Base-by-base conservation (phyloP, 2,888 invertebrate species). In the Hylaea fasciaria region DNA sequence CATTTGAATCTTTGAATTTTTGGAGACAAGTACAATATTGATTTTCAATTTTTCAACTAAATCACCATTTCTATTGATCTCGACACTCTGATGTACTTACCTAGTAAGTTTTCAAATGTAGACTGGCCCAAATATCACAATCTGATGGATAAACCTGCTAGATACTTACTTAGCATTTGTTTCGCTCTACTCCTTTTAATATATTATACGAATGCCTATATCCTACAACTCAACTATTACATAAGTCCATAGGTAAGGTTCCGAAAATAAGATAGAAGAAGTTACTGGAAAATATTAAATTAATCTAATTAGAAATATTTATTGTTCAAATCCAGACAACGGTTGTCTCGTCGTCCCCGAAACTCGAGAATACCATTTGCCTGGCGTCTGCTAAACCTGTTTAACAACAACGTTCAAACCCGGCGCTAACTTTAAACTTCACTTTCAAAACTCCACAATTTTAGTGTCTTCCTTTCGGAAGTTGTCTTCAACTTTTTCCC, bases 401-500 rank as follows among this genome's bases (percentile, higher is more conserved):
- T 43, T 44, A 52, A 56, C 52, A 32, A 43, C 44, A 49, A 37
- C 51, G 60, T 52, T 56, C 56, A 48, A 43, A 37, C 35, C 29
- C 51, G 41, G 35, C 47, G 72, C 74, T 73, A 73, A 76, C 71
- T 75, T 72, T 61, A 67, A 65, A 64, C 60, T 59, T 65, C 66
- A 71, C 72, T 74, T 57, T 63, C 67, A 68, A 71, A 72, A 68
- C 70, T 72, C 73, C 61, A 61, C 63, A 65, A 78, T 78, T 80
- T 80, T 74, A 77, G 77, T 78, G 76, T 74, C 71, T 71, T 77
- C 66, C 69, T 66, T 66, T 65, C 69, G 65, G 62, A 79, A 77
- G 74, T 79, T 78, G 74, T 73, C 70, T 71, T 73, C 72, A 85
- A 85, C 78, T 87, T 87, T 85, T 83, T 84, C 84, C 82, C 83